phyloP scores from a whole-genome alignment of 2,888 invertebrate genomes.

The Allolobophora icterica region DNA sequence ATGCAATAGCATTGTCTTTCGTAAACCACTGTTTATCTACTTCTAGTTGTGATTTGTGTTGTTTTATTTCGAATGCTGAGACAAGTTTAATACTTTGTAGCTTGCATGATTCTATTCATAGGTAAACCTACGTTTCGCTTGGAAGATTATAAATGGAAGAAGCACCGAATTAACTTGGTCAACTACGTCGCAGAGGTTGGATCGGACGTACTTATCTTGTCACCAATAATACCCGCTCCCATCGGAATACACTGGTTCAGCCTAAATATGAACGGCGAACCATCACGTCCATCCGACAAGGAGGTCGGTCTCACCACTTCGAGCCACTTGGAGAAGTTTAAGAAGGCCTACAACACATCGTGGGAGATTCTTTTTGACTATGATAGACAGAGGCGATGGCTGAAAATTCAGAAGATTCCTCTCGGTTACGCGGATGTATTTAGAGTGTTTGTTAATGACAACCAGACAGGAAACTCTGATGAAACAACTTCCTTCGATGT shows the following conservation, averaged over 20 bases:
- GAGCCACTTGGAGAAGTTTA: not conserved
- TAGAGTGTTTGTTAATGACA: not conserved
- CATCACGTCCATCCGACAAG: not conserved
- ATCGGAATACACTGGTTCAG: not conserved
- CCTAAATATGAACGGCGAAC: not conserved
- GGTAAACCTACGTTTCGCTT: not conserved
- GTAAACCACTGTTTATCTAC: not conserved
- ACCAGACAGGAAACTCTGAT: not conserved
- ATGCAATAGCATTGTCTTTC: too few species aligned
- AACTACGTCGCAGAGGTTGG: constrained; percentile 6
- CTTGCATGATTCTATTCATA: not conserved
- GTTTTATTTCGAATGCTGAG: not conserved
- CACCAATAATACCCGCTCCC: not conserved
- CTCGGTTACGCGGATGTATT: not conserved
- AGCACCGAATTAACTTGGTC: not conserved
- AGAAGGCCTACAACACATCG: not conserved
- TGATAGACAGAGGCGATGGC: not conserved
- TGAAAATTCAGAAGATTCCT: not conserved
- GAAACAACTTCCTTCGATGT: not conserved
- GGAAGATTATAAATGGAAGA: not conserved
- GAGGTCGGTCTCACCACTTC: not conserved
- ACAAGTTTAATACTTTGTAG: not conserved
- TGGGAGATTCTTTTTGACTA: not conserved
- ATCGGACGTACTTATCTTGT: not conserved
- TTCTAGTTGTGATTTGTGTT: not conserved